Conservation (phyloP, 2,888 invertebrate species). For the Crepidodera aurea region DNA sequence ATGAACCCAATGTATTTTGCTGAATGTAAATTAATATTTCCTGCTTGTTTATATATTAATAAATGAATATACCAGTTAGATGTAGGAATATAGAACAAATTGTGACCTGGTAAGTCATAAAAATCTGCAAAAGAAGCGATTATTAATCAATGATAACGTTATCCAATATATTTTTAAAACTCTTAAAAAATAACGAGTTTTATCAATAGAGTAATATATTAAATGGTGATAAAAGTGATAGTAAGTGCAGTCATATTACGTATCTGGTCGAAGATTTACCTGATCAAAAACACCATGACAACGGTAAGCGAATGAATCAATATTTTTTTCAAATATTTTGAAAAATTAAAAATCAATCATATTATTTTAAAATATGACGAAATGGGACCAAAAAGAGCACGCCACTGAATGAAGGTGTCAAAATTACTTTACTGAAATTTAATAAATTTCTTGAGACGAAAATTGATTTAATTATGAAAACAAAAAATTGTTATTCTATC, state of each 20-base stretch:
- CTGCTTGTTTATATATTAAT: not conserved
- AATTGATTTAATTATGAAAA: no score
- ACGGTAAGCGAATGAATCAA: no score
- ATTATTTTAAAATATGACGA: no score
- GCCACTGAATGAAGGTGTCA: no score
- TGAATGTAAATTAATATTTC: slow-evolving; percentile 20
- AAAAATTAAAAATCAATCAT: no score
- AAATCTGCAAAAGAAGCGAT: not conserved
- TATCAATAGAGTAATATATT: not conserved
- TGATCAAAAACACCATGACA: no score
- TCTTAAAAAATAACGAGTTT: not conserved
- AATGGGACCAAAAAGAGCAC: no score
- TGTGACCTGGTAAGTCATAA: not conserved
- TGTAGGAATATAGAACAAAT: not conserved
- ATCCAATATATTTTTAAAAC: not conserved
- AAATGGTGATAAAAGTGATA: not conserved
- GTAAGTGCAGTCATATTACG: not conserved
- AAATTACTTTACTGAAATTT: no score
- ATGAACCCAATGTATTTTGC: slow-evolving; percentile 2
- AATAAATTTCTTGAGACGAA: no score
- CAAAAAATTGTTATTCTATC: no score
- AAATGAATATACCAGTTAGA: not conserved
- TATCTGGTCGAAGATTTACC: not conserved
- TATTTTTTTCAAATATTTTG: no score
- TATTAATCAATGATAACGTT: not conserved